These are phyloP conservation scores for Miichthys miiuy DNA, from an alignment of 2,797 vertebrate species.

Conservation along the genomic window DNA sequence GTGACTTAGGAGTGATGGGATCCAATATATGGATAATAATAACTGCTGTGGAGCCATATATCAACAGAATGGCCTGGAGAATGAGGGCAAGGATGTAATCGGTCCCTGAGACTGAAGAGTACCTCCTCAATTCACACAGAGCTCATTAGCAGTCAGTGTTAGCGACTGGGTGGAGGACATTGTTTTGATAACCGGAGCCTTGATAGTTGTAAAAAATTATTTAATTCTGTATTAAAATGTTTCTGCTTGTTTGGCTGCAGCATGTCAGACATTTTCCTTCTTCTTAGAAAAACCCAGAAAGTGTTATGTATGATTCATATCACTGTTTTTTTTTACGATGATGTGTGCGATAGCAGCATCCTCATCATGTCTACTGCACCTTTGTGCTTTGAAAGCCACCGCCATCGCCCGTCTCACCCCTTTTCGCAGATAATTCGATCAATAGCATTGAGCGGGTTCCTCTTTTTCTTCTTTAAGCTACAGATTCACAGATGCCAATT, in stretches of 20 bases:
- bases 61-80: constrained; percentile 48
- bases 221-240: not conserved
- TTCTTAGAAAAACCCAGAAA: not conserved
- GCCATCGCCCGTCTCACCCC: constrained; percentile 25
- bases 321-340: not conserved
- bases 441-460: constrained; percentile 69
- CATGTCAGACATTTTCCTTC: not conserved
- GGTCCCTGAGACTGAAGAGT: constrained; percentile 34
- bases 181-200: constrained; percentile 11
- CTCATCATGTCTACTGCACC: constrained; percentile 34
- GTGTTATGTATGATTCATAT: not conserved
- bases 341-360: not conserved
- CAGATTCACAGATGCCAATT: constrained; percentile 80
- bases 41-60: constrained; percentile 46
- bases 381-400: constrained; percentile 38
- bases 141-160: constrained; percentile 49
- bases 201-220: not conserved
- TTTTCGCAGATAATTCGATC: constrained; percentile 56
- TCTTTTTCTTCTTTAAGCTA: constrained; percentile 72
- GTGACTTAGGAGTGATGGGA: constrained; percentile 39
- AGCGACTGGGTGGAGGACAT: constrained; percentile 1
- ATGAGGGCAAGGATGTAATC: constrained; percentile 46
- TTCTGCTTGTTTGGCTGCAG: not conserved
- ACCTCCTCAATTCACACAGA: constrained; percentile 43
- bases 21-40: constrained; percentile 54